phyloP scores from a whole-genome alignment of 30 jellyfish, hydroid and myxozoan species.

The Pseudorhiza aurosa region DNA sequence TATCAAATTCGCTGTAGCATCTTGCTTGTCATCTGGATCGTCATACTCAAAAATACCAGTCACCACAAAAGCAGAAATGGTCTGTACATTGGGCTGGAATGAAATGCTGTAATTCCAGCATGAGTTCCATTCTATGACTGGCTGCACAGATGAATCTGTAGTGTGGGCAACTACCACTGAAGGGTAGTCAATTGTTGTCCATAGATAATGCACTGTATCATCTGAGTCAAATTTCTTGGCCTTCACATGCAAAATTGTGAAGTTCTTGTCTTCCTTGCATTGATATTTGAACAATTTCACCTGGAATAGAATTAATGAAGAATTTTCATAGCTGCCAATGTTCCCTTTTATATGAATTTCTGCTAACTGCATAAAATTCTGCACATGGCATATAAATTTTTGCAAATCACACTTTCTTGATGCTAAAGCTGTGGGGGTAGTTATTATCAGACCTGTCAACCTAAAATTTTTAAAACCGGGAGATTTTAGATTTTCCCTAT shows the following conservation, averaged over 20 bases:
- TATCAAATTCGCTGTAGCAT: conserved; percentile 49
- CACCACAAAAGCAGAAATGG: conserved; percentile 60
- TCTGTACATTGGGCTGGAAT: conserved; percentile 63
- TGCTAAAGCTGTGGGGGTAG: too few species aligned
- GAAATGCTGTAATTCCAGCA: conserved; percentile 29
- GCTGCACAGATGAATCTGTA: conserved; percentile 19
- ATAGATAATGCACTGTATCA: conserved; percentile 80
- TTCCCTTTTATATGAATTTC: too few species aligned
- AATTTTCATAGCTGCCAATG: too few species aligned
- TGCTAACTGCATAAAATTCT: too few species aligned
- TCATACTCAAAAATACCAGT: conserved; percentile 53
- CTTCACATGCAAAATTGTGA: conserved; percentile 59
- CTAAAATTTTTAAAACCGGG: too few species aligned
- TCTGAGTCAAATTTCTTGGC: conserved; percentile 26
- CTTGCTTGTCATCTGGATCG: conserved; percentile 67
- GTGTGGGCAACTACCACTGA: conserved; percentile 77
- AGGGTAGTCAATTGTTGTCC: conserved; percentile 81
- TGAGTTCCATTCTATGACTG: conserved; percentile 40
- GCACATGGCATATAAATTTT: too few species aligned
- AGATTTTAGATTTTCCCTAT: too few species aligned
- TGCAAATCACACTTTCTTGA: too few species aligned
- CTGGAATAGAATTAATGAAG: conserved; percentile 52
- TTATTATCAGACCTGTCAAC: too few species aligned
- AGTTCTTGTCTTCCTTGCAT: conserved; percentile 23
- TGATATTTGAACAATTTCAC: conserved; percentile 9